Evolutionary conservation across 2,888 invertebrate species (phyloP).

Genomic region (Acronicta aceris): DNA sequence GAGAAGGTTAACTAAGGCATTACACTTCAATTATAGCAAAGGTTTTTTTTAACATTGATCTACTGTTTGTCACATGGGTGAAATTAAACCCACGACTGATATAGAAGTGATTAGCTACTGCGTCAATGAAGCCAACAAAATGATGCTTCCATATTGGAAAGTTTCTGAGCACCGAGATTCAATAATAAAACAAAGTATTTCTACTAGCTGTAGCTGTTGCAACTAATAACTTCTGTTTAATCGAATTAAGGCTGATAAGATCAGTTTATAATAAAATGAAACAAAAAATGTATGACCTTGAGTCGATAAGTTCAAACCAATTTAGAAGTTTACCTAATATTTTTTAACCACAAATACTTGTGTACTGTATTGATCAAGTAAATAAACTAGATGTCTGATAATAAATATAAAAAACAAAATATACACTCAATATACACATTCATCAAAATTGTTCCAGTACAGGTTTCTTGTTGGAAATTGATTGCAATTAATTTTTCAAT

Average conservation of each 20-base stretch:
- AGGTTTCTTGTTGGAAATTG: constrained; percentile 41
- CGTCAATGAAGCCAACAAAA: too few relatives aligned
- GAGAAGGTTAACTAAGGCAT: neutral
- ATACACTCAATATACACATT: constrained; percentile 35
- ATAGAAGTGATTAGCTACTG: too few relatives aligned
- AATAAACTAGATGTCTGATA: constrained; percentile 22
- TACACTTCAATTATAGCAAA: neutral
- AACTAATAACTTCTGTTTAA: too few relatives aligned
- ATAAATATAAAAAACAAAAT: constrained; percentile 34
- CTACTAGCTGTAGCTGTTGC: too few relatives aligned
- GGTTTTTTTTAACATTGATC: neutral
- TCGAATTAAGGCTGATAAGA: too few relatives aligned
- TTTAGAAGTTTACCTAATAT: neutral
- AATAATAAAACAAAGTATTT: too few relatives aligned
- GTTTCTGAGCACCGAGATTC: too few relatives aligned
- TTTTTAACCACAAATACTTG: neutral
- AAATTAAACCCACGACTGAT: too few relatives aligned
- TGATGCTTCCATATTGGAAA: too few relatives aligned
- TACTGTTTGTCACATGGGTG: neutral
- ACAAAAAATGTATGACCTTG: neutral
- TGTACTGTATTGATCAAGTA: constrained; percentile 9
- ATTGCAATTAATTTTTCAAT: constrained; percentile 52
- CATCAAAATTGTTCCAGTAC: constrained; percentile 42
- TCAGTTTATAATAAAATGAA: too few relatives aligned
- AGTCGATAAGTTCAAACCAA: neutral